Conservation (phyloP, 1,140 invertebrate genomes). For the Eriosoma lanigerum region DNA sequence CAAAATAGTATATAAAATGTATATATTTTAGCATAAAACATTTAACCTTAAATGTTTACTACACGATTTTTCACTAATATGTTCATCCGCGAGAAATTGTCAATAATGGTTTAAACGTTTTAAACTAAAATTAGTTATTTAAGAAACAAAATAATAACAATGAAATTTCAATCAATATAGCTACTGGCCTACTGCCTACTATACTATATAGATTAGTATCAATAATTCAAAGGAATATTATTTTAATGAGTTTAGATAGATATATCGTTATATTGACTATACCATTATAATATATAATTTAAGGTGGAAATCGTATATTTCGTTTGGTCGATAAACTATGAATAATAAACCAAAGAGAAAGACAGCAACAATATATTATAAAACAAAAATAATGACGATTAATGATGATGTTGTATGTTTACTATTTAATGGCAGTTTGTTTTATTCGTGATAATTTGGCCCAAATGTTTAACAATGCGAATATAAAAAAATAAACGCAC, state of each 20-base stretch:
- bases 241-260: no score
- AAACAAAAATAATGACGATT: neutral
- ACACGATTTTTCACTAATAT: neutral
- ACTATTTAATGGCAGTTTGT: neutral
- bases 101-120: neutral
- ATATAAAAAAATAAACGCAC: neutral
- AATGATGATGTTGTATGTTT: neutral
- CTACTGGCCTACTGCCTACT: no score
- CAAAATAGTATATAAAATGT: neutral
- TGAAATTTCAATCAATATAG: no score
- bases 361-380: neutral
- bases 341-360: neutral
- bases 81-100: neutral
- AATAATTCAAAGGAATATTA: no score
- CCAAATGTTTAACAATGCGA: neutral
- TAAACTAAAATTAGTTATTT: neutral
- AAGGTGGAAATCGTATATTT: neutral
- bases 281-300: slow-evolving; percentile 1
- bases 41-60: neutral
- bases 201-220: no score
- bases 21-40: neutral
- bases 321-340: neutral
- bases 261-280: no score
- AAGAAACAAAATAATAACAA: no score
- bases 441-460: no score